phyloP scores from a whole-genome alignment of 2,113 vertebrate genomes.

The Eudyptes chrysolophus region DNA sequence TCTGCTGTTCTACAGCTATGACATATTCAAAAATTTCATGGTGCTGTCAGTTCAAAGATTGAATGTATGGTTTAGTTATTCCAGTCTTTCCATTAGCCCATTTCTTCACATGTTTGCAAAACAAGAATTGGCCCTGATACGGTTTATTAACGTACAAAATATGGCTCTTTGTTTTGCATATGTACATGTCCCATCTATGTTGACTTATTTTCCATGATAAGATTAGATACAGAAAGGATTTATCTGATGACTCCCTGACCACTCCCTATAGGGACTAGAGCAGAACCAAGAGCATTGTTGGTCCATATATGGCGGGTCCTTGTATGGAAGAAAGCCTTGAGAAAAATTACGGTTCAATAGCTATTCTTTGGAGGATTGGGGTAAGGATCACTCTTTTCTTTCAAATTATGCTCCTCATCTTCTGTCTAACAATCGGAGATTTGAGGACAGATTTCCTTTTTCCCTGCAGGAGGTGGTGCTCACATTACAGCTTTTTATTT shows the following conservation, averaged over 20 bases:
- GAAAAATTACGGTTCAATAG: neutral
- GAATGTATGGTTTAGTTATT: neutral
- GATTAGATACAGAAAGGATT: neutral
- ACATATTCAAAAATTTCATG: neutral
- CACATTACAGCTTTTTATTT: neutral
- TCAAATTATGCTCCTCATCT: neutral
- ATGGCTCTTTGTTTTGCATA: neutral
- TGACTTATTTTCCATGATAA: neutral
- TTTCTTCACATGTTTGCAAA: neutral
- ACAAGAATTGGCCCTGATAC: neutral
- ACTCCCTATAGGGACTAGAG: neutral
- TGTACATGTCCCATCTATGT: neutral
- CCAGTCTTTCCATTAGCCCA: neutral
- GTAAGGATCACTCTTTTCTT: neutral
- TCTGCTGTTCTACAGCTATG: neutral
- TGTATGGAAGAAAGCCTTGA: neutral
- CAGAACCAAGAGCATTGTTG: neutral
- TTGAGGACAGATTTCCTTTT: neutral
- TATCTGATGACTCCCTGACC: neutral
- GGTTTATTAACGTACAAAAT: neutral
- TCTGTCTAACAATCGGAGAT: neutral
- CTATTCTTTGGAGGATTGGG: neutral
- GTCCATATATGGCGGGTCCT: neutral
- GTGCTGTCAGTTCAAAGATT: neutral
- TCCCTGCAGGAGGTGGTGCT: neutral